A percentile compares a stretch with the other conserved stretches of the same genome.
Conservation (phyloP, 2,113 vertebrate species). For the Laterallus jamaicensis region DNA sequence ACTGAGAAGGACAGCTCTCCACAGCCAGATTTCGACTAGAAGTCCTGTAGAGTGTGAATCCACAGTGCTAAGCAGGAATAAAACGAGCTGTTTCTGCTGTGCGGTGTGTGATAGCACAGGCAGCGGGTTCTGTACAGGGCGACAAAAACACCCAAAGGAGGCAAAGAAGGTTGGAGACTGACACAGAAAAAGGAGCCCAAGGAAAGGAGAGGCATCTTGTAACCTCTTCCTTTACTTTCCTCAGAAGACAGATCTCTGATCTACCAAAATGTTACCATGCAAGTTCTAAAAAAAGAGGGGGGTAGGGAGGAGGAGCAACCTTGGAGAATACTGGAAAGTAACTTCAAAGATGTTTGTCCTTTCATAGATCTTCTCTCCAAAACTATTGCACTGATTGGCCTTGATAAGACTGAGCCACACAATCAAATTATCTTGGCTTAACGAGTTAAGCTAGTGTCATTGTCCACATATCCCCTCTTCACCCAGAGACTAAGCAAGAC, state of each 20-base stretch:
- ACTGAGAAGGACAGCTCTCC: slow-evolving; percentile 38
- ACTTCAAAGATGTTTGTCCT: not conserved
- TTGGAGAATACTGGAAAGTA: not conserved
- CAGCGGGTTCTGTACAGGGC: not conserved
- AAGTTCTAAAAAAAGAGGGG: not conserved
- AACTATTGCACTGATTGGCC: not conserved
- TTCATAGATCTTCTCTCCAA: not conserved
- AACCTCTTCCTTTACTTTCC: not conserved
- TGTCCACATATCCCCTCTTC: not conserved
- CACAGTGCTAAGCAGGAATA: slow-evolving; percentile 10
- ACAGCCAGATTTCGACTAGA: slow-evolving; percentile 4
- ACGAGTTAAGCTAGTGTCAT: not conserved
- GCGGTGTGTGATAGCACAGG: fast-evolving
- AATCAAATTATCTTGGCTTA: slow-evolving; percentile 23
- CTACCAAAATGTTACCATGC: not conserved
- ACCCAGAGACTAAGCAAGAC: not conserved
- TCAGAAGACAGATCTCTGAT: not conserved
- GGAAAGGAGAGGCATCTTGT: not conserved
- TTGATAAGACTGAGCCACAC: not conserved
- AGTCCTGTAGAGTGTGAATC: slow-evolving; percentile 20
- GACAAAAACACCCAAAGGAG: not conserved
- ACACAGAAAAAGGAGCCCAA: not conserved
- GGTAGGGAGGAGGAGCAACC: not conserved
- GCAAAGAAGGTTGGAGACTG: not conserved
- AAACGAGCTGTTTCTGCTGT: not conserved